These are phyloP conservation scores for Eustalomyia histrio DNA, from an alignment of 2,888 invertebrate species.

Conservation along the genomic window DNA sequence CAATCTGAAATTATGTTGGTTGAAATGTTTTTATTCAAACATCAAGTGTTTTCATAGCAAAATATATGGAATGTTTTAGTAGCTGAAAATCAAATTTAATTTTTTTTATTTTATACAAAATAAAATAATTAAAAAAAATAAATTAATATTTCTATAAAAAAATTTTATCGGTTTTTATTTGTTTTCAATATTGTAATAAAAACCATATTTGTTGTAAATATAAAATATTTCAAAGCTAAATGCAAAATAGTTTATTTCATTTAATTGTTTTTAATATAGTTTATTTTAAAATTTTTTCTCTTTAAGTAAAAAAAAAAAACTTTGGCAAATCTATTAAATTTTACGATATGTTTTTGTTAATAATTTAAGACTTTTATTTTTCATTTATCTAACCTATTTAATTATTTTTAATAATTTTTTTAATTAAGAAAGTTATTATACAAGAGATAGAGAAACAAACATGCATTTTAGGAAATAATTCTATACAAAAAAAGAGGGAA, in stretches of 20 bases:
- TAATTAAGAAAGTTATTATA: constrained; percentile 38
- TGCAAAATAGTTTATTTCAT: constrained; percentile 52
- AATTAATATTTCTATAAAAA: neutral
- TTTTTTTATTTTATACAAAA: constrained; percentile 1
- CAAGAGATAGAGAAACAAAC: constrained; percentile 24
- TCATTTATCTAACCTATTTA: constrained; percentile 69
- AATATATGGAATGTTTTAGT: constrained; percentile 67
- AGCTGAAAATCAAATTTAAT: constrained; percentile 31
- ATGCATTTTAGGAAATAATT: no score
- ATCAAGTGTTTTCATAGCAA: constrained; percentile 51
- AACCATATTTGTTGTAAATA: constrained; percentile 20
- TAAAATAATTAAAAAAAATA: constrained; percentile 3
- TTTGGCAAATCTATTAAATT: constrained; percentile 78
- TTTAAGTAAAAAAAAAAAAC: constrained; percentile 72
- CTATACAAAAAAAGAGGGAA: no score
- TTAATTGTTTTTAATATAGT: constrained; percentile 20
- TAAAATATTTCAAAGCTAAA: constrained; percentile 43
- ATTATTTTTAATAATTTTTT: constrained; percentile 52
- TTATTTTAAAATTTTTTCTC: constrained; percentile 37
- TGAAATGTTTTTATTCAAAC: neutral
- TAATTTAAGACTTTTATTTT: constrained; percentile 75
- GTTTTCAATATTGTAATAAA: neutral
- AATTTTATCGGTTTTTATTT: neutral
- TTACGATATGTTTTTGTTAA: constrained; percentile 78
- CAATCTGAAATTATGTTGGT: neutral